Evolutionary conservation across 2,797 vertebrate genomes (phyloP).

Genomic region (Poliocrania exsul): DNA sequence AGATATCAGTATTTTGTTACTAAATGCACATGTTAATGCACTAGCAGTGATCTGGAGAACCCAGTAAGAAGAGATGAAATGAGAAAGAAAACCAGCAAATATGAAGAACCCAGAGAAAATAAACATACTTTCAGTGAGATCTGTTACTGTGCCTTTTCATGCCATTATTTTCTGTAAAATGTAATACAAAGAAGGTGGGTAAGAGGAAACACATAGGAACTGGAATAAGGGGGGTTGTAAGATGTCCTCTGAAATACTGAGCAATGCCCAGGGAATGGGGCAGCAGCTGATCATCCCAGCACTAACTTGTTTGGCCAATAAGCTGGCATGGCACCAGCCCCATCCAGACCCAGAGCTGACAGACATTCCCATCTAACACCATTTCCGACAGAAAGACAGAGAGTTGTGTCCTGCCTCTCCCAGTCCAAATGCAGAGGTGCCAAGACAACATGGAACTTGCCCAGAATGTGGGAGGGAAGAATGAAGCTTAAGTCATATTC

Average conservation of each 20-base stretch:
- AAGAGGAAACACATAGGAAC: background rate
- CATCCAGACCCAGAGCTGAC: fast-evolving
- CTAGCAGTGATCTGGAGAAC: background rate
- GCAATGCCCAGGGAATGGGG: fast-evolving
- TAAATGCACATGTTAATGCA: background rate
- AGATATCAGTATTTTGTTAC: background rate
- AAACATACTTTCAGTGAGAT: background rate
- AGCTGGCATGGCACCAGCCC: background rate
- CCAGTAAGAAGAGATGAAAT: background rate
- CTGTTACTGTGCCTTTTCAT: background rate
- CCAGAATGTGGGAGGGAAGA: background rate
- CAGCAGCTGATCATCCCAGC: background rate
- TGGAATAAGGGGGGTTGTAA: background rate
- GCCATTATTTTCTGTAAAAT: background rate
- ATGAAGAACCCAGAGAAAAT: background rate
- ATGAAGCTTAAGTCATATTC: background rate
- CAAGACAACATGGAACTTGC: background rate
- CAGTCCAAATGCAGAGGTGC: background rate
- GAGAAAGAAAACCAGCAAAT: background rate
- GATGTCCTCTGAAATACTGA: background rate
- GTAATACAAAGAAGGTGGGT: background rate
- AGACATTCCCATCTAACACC: background rate
- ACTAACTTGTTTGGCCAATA: fast-evolving
- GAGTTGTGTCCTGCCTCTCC: background rate
- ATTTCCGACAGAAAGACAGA: background rate